Evolutionary conservation across 2,113 vertebrate genomes (phyloP).

Genomic region (Sphyrna mokarran): DNA sequence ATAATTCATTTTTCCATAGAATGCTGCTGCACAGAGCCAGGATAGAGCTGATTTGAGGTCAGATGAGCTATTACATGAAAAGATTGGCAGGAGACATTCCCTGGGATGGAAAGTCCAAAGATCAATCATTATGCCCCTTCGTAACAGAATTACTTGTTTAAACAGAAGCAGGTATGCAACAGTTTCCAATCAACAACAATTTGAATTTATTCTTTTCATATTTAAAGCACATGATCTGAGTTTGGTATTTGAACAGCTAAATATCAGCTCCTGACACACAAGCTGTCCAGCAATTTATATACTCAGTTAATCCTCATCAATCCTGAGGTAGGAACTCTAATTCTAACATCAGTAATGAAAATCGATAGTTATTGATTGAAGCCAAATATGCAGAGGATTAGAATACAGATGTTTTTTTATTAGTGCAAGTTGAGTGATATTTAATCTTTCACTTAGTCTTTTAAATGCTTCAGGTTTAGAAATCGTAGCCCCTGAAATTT

Average conservation of each 20-base stretch:
- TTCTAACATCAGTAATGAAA: not conserved
- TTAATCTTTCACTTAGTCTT: not conserved
- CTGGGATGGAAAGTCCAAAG: not conserved
- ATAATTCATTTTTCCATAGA: not conserved
- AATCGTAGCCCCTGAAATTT: not conserved
- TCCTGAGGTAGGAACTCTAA: not conserved
- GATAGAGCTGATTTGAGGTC: not conserved
- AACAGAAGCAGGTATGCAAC: not conserved
- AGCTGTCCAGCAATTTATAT: not conserved
- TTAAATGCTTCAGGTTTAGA: not conserved
- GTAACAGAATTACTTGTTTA: not conserved
- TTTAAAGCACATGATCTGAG: not conserved
- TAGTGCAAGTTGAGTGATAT: not conserved
- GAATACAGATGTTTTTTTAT: not conserved
- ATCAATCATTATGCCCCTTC: not conserved
- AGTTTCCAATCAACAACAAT: not conserved
- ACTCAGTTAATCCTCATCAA: not conserved
- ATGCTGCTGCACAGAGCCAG: not conserved
- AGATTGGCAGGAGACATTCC: not conserved
- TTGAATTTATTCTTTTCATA: not conserved
- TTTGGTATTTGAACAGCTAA: too few species aligned
- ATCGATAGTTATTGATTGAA: not conserved
- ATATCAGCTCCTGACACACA: not conserved
- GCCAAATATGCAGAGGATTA: not conserved
- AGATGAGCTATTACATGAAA: not conserved